Evolutionary conservation across 2,888 invertebrate genomes (phyloP).

Genomic region (Lasioglossum figueresi): DNA sequence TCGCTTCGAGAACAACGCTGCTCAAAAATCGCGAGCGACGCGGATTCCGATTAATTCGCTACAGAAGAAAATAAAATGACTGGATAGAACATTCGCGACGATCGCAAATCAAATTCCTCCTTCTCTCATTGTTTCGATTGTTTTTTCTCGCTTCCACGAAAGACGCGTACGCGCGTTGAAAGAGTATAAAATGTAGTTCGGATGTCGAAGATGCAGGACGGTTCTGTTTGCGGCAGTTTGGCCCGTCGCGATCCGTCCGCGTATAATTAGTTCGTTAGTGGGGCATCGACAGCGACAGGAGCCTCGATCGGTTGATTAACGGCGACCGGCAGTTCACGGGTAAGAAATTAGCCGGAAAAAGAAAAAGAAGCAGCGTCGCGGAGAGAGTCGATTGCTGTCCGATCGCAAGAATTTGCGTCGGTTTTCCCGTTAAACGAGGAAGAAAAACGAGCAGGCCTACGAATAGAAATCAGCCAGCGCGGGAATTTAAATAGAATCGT

Average conservation of each 20-base stretch:
- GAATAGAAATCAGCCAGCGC: slow-evolving; percentile 28
- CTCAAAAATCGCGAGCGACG: background rate
- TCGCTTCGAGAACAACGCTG: background rate
- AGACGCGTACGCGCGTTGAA: too few species aligned
- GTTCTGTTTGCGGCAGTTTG: background rate
- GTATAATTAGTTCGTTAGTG: slow-evolving; percentile 30
- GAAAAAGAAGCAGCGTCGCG: slow-evolving; percentile 3
- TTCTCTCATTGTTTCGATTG: background rate
- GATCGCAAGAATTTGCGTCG: slow-evolving; percentile 20
- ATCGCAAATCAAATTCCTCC: background rate
- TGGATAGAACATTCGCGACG: too few species aligned
- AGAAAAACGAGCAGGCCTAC: slow-evolving; percentile 12
- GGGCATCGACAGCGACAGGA: slow-evolving; percentile 24
- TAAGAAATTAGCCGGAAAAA: background rate
- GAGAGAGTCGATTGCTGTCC: slow-evolving; percentile 27
- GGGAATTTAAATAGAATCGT: slow-evolving; percentile 45
- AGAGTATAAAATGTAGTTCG: background rate
- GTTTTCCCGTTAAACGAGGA: slow-evolving; percentile 24
- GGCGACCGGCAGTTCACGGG: background rate
- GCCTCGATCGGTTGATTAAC: slow-evolving; percentile 42
- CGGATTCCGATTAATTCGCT: too few species aligned
- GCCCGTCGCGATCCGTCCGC: background rate
- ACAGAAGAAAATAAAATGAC: too few species aligned
- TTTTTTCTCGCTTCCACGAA: background rate
- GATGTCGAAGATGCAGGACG: background rate